Conservation (phyloP, 2,888 invertebrate species). For the Anarsia innoxiella region DNA sequence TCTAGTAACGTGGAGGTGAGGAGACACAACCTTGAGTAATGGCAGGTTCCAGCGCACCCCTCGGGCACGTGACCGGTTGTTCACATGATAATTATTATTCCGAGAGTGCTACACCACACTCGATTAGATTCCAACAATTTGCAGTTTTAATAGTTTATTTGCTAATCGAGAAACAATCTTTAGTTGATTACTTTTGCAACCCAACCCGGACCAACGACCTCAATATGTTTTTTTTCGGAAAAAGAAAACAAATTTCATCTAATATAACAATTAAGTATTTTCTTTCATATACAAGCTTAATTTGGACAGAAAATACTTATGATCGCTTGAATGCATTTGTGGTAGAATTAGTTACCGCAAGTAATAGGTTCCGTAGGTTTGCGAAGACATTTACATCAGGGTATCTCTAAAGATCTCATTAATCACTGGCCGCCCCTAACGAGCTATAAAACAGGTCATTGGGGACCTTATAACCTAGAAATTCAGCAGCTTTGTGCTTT, state of each 20-base stretch:
- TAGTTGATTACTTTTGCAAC: not conserved
- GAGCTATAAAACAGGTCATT: slow-evolving; percentile 31
- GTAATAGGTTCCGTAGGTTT: not conserved
- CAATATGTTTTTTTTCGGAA: too few relatives aligned
- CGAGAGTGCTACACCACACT: not conserved
- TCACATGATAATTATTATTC: slow-evolving; percentile 1
- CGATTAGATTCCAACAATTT: slow-evolving; percentile 1
- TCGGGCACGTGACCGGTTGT: not conserved
- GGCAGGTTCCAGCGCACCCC: too few relatives aligned
- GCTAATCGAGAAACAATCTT: not conserved
- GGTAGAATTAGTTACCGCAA: not conserved
- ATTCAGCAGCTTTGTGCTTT: slow-evolving; percentile 23
- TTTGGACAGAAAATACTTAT: not conserved
- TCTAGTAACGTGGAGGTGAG: too few relatives aligned
- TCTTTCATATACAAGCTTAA: not conserved
- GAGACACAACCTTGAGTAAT: too few relatives aligned
- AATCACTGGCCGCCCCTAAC: slow-evolving; percentile 24
- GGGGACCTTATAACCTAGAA: slow-evolving; percentile 33
- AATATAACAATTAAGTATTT: not conserved
- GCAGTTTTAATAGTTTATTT: not conserved
- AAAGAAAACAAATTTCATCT: not conserved
- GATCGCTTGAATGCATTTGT: not conserved
- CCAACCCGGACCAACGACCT: not conserved
- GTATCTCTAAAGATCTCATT: slow-evolving; percentile 22
- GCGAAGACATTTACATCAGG: not conserved